Evolutionary conservation across 2,888 invertebrate genomes (phyloP).

Genomic region (Ceraclea dissimilis): DNA sequence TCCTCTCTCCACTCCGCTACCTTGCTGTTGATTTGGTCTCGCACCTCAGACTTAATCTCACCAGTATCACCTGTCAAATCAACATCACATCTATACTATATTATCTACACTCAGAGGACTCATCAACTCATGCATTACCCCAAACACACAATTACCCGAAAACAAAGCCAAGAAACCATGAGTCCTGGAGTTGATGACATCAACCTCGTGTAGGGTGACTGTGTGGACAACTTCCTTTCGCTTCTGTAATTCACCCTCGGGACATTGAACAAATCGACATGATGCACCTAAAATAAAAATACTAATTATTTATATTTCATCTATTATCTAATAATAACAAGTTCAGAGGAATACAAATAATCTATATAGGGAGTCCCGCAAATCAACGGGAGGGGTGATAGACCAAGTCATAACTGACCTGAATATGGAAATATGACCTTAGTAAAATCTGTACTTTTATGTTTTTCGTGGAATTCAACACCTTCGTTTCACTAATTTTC

Average conservation of each 20-base stretch:
- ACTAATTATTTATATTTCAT: too few species aligned
- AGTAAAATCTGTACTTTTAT: too few species aligned
- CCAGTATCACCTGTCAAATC: slow-evolving; percentile 97
- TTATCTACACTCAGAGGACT: neutral
- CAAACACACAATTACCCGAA: slow-evolving; percentile 66
- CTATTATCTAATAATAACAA: neutral
- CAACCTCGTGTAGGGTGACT: slow-evolving; percentile 97
- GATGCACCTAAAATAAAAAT: slow-evolving; percentile 51
- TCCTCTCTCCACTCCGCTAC: slow-evolving; percentile 99
- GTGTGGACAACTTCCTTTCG: slow-evolving; percentile 97
- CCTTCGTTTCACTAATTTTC: too few species aligned
- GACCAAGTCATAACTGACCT: too few species aligned
- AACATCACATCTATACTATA: slow-evolving; percentile 9
- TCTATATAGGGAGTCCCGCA: neutral
- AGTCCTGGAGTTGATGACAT: slow-evolving; percentile 96
- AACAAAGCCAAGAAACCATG: slow-evolving; percentile 97
- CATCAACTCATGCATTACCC: too few species aligned
- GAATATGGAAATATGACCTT: too few species aligned
- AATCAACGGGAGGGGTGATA: neutral
- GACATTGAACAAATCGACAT: slow-evolving; percentile 93
- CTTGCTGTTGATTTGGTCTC: slow-evolving; percentile 96
- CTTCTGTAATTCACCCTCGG: slow-evolving; percentile 97
- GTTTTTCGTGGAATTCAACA: too few species aligned
- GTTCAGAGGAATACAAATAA: neutral
- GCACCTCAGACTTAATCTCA: slow-evolving; percentile 94